Percentiles rank a stretch among this genome's conserved stretches.
These are phyloP conservation scores for Galbula dea DNA, from an alignment of 2,113 vertebrate species.

Conservation along the genomic window DNA sequence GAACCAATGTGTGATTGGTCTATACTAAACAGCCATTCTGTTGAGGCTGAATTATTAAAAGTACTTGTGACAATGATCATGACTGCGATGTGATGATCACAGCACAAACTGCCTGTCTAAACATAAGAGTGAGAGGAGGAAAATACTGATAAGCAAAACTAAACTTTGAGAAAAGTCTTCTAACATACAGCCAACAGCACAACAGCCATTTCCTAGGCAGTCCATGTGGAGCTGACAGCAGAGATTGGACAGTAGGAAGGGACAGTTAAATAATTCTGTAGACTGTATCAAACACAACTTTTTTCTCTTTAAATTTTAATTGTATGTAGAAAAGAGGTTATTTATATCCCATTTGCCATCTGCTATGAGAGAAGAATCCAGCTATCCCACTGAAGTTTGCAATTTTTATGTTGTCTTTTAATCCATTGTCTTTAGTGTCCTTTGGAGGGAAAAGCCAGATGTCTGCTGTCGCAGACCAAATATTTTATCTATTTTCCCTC, in stretches of 20 bases:
- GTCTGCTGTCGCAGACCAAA: background rate
- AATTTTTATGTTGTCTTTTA: background rate
- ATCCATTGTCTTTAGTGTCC: background rate
- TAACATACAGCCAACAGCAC: rapidly evolving
- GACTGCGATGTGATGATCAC: background rate
- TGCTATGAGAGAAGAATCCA: background rate
- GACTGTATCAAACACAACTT: background rate
- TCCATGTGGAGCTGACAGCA: background rate
- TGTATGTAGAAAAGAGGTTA: background rate
- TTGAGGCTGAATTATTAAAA: background rate
- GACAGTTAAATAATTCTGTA: background rate
- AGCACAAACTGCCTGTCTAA: background rate
- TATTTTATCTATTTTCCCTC: background rate
- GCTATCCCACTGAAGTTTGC: background rate
- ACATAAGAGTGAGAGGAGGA: background rate
- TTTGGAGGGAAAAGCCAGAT: background rate
- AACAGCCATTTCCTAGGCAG: background rate
- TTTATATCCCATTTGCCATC: background rate
- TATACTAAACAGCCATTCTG: background rate
- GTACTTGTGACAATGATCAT: background rate
- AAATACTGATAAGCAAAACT: background rate
- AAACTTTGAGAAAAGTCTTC: background rate
- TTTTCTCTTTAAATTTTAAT: background rate
- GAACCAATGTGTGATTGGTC: background rate
- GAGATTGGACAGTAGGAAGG: background rate